Base-by-base conservation (phyloP, 1,140 invertebrate species). In the Melipona quadrifasciata region DNA sequence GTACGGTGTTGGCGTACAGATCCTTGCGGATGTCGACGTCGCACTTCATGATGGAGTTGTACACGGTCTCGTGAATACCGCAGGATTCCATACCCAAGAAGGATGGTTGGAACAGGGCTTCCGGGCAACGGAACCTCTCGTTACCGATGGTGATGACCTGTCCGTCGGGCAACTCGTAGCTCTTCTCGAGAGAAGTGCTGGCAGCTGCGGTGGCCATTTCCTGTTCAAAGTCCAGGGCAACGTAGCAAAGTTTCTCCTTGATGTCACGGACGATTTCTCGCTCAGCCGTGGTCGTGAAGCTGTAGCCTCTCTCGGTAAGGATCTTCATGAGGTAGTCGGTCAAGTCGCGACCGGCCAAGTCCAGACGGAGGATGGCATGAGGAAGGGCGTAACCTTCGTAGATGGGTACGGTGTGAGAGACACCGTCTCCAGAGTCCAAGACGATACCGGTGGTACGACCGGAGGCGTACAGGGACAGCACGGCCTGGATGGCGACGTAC, bases 191-290 rank as follows among this genome's bases (percentile, higher is more conserved):
- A 47, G 97, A 97, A 70, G 96, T 97, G 89, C 97, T 97, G 70
- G 97, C 96, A 39, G 97, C 97, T 79, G 97, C 97, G 65, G 97
- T 98, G 89, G 96, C 97, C 97, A 98, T 98, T 95, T 98, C 97
- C 94, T 98, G 97, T 94, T 98, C 97, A 93, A 98, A 97, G 86
- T 93, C 92, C 58, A 93, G 84, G 34, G 92, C 97, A 86, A 98
- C 98, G 95, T 98, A 98, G 96, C 98, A 98, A 57, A 98, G 96
- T 93, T 98, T 98, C 94, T 98, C 98, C 95, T 98, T 99, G 96
- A 99, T 98, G 95, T 99, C 98, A 94, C 98, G 97, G 55, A 99
- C 97, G 91, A 98, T 98, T 95, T 97, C 97, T 89, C 96, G 95
- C 93, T 97, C 97, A 90, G 97, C 97, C 47, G 96, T 96, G 91